Conservation (phyloP, 2,113 vertebrate species). For the Jaculus jaculus region DNA sequence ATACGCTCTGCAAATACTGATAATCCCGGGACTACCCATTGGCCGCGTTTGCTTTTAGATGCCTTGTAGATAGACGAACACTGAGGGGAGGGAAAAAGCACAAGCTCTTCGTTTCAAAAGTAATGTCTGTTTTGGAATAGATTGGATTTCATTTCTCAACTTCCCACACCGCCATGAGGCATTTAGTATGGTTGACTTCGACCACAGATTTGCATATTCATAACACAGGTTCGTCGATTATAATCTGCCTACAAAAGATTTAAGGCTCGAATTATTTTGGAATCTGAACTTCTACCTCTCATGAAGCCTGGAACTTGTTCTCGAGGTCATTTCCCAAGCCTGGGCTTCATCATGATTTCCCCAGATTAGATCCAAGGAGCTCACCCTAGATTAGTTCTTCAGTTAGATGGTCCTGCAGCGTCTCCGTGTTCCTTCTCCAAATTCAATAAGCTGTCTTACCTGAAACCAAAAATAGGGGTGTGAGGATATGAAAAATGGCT, state of each 20-base stretch:
- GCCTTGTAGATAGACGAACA: constrained; percentile 4
- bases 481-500: constrained; percentile 77
- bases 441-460: constrained; percentile 65
- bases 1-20: not conserved
- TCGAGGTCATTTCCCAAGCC: constrained; percentile 34
- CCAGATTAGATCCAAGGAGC: not conserved
- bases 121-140: not conserved
- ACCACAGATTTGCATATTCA: not conserved
- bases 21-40: constrained; percentile 10
- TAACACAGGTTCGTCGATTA: not conserved
- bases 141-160: constrained; percentile 30
- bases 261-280: constrained; percentile 10
- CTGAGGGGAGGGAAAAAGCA: not conserved
- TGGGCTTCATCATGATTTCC: not conserved
- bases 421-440: constrained; percentile 38
- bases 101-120: constrained; percentile 21
- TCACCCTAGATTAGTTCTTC: constrained; percentile 6
- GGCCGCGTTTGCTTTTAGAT: constrained; percentile 26
- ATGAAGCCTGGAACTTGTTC: constrained; percentile 1
- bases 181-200: not conserved
- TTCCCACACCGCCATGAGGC: not conserved
- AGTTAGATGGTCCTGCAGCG: constrained; percentile 8
- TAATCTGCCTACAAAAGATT: constrained; percentile 14
- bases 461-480: constrained; percentile 75
- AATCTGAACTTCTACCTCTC: not conserved